phyloP scores from a whole-genome alignment of 2,113 vertebrate species.

The Probosciger aterrimus region DNA sequence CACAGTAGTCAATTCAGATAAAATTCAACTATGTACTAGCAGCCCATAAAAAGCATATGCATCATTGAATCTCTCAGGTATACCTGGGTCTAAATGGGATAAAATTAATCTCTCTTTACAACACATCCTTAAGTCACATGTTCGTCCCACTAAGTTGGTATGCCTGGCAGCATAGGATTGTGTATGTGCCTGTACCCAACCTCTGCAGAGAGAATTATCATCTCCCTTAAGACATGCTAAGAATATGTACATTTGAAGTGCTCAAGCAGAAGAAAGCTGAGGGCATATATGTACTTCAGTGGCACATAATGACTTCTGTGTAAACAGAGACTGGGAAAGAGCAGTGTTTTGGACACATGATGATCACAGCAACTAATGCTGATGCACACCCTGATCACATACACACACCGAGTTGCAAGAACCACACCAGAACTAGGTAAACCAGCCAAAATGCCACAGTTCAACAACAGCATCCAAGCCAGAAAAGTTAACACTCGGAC shows the following conservation, averaged over 20 bases:
- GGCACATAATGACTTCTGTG: background rate
- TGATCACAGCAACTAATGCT: background rate
- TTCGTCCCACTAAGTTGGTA: background rate
- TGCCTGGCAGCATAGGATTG: background rate
- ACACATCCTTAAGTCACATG: background rate
- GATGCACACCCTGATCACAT: background rate
- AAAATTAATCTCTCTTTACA: background rate
- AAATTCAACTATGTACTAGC: background rate
- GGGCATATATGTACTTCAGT: background rate
- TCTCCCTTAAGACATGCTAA: background rate
- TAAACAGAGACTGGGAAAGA: background rate
- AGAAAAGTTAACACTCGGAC: background rate
- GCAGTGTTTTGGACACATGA: rapidly evolving
- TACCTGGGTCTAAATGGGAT: background rate
- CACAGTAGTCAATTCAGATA: slow-evolving; percentile 7
- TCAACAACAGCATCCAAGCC: background rate
- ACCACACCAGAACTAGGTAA: background rate
- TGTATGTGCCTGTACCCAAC: background rate
- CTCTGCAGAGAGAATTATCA: background rate
- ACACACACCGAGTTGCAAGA: background rate
- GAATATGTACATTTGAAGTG: background rate
- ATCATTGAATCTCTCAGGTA: background rate
- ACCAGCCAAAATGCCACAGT: background rate
- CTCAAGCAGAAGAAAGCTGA: background rate
- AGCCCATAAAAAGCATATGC: background rate